phyloP scores from a whole-genome alignment of 2,797 vertebrate genomes.

The Vipera latastei region DNA sequence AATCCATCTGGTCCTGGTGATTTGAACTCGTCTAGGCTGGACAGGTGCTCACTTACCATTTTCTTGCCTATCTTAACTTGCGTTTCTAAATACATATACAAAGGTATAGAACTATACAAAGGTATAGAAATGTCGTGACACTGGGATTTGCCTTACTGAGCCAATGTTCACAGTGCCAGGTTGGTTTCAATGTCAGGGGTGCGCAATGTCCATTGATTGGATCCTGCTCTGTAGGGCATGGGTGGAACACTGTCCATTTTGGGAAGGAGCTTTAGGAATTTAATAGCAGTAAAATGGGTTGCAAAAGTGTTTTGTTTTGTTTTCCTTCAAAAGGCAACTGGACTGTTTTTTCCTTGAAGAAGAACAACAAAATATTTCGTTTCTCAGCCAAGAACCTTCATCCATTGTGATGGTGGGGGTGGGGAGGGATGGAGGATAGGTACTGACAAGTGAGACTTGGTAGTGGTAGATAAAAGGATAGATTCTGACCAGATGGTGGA shows the following conservation, averaged over 20 bases:
- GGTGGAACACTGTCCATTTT: neutral
- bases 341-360: neutral
- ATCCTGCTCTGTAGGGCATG: neutral
- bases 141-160: slow-evolving; percentile 7
- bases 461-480: too few species aligned
- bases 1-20: too few species aligned
- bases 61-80: too few species aligned
- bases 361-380: neutral
- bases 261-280: neutral
- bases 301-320: neutral
- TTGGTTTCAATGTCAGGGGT: neutral
- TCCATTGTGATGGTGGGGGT: neutral
- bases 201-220: neutral
- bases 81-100: too few species aligned
- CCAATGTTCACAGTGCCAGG: neutral
- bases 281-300: neutral
- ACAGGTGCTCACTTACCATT: too few species aligned
- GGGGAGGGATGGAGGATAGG: neutral
- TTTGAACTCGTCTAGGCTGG: too few species aligned
- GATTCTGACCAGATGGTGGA: too few species aligned
- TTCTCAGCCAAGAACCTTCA: neutral
- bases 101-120: too few species aligned
- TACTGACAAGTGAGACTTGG: neutral
- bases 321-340: neutral
- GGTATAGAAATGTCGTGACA: neutral